Evolutionary conservation across 92 coral and sea anemone genomes (phyloP), one percentile per base, ranked within the genome.

Genomic region (Diadumene lineata): DNA sequence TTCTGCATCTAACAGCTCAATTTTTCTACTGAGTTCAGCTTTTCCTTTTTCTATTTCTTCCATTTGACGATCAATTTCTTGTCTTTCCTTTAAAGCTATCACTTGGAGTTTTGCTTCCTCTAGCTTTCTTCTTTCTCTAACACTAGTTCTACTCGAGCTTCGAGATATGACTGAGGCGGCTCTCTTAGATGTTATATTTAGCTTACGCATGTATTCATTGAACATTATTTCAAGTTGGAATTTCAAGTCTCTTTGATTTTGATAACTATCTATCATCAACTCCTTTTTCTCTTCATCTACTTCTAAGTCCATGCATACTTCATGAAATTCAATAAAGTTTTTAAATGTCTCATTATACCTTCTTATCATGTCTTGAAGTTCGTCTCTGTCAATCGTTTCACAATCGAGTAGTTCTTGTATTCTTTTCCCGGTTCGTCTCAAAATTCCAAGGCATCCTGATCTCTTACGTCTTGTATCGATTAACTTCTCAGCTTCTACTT

Each of bases 21-120:
- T 75, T 56, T 81, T 66, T 11, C 75, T 51, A 15, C 55, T 16
- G 17, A 81, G 73, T 21, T 81, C 81, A 6, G 81, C 70, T 56
- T 64, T 65, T 57, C 13, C 38, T 51, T 69, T 70, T 23, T 66
- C 73, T 60, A 72, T 65, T 33, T 55, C 86, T 25, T 80, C 89
- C 31, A 76, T 38, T 43, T 68, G 76, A 28, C 80, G 83, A 48
- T 86, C 83, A 50, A 86, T 34, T 22, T 74, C 81, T 66, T 86
- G 87, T 60, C 31, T 81, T 38, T 76, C 68, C 48, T 81, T 81
- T 1, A 81, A 73, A 10, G 90, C 73, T 21, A 75, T 66, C 60
- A 86, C 81, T 51, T 33, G 70, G 25, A 86, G 77, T 78, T 71
- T 83, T 60, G 83, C 73, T 69, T 86, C 90, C 72, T 85, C 90